Evolutionary conservation across 64 coral and sea anemone genomes (phyloP), one percentile per base, ranked within the genome.

Genomic region (Pocillopora verrucosa): DNA sequence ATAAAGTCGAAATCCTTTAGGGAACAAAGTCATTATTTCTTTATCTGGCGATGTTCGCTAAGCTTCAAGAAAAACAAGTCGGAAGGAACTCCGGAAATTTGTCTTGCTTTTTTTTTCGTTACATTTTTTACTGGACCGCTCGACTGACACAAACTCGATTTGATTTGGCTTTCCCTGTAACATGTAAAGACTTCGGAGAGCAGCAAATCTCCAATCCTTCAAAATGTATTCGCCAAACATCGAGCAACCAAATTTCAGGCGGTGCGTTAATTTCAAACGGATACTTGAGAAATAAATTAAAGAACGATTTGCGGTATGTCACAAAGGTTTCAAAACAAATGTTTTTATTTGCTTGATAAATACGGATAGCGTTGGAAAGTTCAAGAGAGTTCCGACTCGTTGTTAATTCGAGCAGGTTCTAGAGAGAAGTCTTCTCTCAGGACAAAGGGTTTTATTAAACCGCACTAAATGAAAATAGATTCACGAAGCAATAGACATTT

Each of bases 261-360:
- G 56, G 17, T 13, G 17, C 11, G 64, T n/a, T 15, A 16, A 67
- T 85, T 72, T 84, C 81, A 84, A 84, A 30, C 36, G 67, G 20
- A 72, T 65, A 72, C 82, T 85, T 85, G 7, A 72, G 36, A 85
- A 72, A 85, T 41, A 67, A 72, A 72, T 85, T 70, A 72, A 85
- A 72, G 64, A 24, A 72, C 56, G 17, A 26, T 85, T 85, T 56
- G 64, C 63, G 64, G 65, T 65, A 10, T 85, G 36, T 85, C 65
- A 85, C 24, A 72, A 85, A 67, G 61, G 37, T 20, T 72, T 41
- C 37, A 45, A 85, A 85, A 72, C 82, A 85, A 85, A 85, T 41
- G 26, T 19, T 72, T 19, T 58, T 72, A 72, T 85, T 70, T 26
- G 38, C 72, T 24, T 72, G n/a, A 24, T 41, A 85, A 85, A 84